Base-by-base conservation (phyloP, 2,113 vertebrate species). In the Ia io region DNA sequence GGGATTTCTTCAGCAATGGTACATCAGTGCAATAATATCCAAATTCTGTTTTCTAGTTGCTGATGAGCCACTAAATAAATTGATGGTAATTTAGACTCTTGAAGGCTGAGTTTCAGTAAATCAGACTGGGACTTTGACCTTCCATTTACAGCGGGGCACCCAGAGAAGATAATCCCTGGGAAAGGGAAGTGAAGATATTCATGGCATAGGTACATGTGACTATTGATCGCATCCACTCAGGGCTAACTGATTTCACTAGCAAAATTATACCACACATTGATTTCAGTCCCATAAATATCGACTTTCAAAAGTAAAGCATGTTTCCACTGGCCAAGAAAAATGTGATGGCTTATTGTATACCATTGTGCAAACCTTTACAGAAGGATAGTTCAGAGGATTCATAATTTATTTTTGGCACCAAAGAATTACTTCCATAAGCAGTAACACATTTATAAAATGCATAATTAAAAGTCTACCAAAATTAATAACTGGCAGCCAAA, bases 31-130 rank as follows among this genome's bases (percentile, higher is more conserved):
- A 51, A 95, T 14, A 96, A 90, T 8, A 40, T 96, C 25, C 16
- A 73, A 86, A 80, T 73, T 95, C 93, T 88, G 23, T 96, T 96
- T 94, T 78, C 96, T 89, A 77, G 35, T 85, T 98, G 44, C 56
- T 88, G 65, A 71, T 90, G 49, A 92, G 65, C 85, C 56, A 88
- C 10, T 13, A 90, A 63, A 67, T 95, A 97, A 95, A 28, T 79
- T 97, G 96, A 71, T 17, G 42, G 1, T 65, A 96, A 80, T 37
- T 94, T 83, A 96, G 30, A 63, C 30, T 61, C 47, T 67, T 42
- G 42, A 96, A 93, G 44, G 30, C 63, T 63, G 35, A 88, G 47
- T 67, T 88, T 80, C 17, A 92, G 40, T 95, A 94, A 97, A 97
- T 56, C 71, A 32, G 53, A 70, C 23, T 85, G 76, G 16, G 79